Percentiles rank a stretch among this genome's conserved stretches.
Evolutionary conservation across 2,888 invertebrate species (phyloP).

Genomic region (Machimus rusticus): DNA sequence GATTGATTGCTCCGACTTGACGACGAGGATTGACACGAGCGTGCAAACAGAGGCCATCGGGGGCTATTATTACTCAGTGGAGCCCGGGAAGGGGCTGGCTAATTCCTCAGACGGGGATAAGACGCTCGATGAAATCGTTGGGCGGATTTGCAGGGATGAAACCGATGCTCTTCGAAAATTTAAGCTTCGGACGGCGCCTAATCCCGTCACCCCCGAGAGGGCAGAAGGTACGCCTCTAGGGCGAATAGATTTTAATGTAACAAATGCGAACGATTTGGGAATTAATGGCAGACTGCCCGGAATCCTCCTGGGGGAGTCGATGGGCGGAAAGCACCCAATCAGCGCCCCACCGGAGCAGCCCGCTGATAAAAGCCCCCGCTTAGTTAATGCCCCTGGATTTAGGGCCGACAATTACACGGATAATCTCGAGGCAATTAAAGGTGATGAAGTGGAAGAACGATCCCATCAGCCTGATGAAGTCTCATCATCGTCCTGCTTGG

Average conservation of each 20-base stretch:
- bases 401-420: conserved; percentile 1
- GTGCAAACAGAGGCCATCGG: not conserved
- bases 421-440: conserved; percentile 14
- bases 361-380: not conserved
- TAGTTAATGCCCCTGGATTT: not conserved
- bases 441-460: conserved; percentile 8
- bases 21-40: not conserved
- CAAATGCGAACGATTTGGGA: not conserved
- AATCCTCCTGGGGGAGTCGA: not conserved
- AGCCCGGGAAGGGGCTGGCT: not conserved
- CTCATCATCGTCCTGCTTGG: conserved; percentile 5
- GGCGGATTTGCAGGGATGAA: conserved; percentile 1
- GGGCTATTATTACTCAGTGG: not conserved
- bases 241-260: not conserved
- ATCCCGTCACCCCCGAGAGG: not conserved
- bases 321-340: not conserved
- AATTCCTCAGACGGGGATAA: not conserved
- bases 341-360: not conserved
- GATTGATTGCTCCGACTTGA: conserved; percentile 3
- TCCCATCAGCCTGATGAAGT: conserved; percentile 21
- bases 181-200: not conserved
- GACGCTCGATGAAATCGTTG: not conserved
- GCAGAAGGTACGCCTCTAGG: not conserved
- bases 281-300: not conserved
- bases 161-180: not conserved